Evolutionary conservation across 2,797 vertebrate species (phyloP).

Genomic region (Sarcoramphus papa): DNA sequence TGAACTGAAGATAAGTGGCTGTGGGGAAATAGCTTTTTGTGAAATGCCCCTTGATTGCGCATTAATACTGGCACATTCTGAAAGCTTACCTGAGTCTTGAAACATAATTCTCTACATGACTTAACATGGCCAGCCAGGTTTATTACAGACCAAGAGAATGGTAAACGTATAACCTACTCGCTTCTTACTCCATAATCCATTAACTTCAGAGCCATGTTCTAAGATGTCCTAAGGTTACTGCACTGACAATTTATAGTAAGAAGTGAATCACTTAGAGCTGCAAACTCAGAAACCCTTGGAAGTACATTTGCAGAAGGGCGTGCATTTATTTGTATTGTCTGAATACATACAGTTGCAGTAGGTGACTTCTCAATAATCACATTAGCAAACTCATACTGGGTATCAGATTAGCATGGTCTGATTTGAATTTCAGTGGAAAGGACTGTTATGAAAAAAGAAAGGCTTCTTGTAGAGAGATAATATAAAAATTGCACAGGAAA

Average conservation of each 20-base stretch:
- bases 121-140: not conserved
- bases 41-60: not conserved
- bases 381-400: not conserved
- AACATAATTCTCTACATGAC: slow-evolving; percentile 18
- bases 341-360: not conserved
- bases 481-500: not conserved
- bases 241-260: not conserved
- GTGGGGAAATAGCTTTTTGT: not conserved
- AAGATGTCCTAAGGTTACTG: not conserved
- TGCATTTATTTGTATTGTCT: not conserved
- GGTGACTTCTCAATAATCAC: not conserved
- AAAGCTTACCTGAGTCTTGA: not conserved
- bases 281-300: not conserved
- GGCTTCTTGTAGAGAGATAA: not conserved
- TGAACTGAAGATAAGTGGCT: not conserved
- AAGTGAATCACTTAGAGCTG: not conserved
- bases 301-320: not conserved
- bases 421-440: not conserved
- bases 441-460: not conserved
- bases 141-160: slow-evolving; percentile 29
- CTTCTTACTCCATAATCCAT: slow-evolving; percentile 38
- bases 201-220: not conserved
- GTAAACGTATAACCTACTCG: slow-evolving; percentile 12
- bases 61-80: not conserved
- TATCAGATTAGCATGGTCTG: not conserved